Base-by-base conservation (phyloP, 2,888 invertebrate genomes). In the Mycalesis mineus region DNA sequence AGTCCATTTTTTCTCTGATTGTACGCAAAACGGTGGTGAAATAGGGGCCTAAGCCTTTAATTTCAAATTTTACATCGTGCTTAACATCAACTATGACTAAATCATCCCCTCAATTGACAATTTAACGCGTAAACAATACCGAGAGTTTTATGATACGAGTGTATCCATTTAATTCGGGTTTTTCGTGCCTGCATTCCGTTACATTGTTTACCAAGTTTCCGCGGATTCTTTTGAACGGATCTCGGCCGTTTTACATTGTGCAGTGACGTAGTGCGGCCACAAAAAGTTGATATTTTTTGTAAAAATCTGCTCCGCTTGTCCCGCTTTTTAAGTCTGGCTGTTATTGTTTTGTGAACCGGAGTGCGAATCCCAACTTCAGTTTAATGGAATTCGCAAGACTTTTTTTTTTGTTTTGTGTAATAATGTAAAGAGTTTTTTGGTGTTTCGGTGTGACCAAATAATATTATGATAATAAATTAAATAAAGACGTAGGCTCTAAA, bases 231-330 rank as follows among this genome's bases (percentile, higher is more conserved):
- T 47, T 31, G 15, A 5, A 33, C 47, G 11, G 47, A 47, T 47
- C 47, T 47, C 47, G 39, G 47, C 47, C 47, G 33, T 47, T 47
- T 15, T 47, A 47, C 47, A 47, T 47, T 47, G 47, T 47, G 33
- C 15, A 11, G 47, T 33, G 47, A 47, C 33, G 47, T 11, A 47
- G 33, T 11, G 15, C 15, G 33, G 11, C 14, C 31, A 47, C 47
- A 33, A 47, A 47, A 47, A 47, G 47, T 47, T 47, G 47, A 47
- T 47, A 47, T 31, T 47, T 22, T 11, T 47, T 47, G 47, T 15
- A 14, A 33, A 44, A 17, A 33, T 47, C 47, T 33, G 15, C 47
- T 15, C 15, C 47, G 33, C 47, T 47, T 47, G 33, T 33, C 33
- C 47, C 33, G 47, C 15, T 33, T 47, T 47, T 47, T 33, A 47